These are phyloP conservation scores for Agrotis clavis DNA, from an alignment of 2,888 invertebrate genomes.

Conservation along the genomic window DNA sequence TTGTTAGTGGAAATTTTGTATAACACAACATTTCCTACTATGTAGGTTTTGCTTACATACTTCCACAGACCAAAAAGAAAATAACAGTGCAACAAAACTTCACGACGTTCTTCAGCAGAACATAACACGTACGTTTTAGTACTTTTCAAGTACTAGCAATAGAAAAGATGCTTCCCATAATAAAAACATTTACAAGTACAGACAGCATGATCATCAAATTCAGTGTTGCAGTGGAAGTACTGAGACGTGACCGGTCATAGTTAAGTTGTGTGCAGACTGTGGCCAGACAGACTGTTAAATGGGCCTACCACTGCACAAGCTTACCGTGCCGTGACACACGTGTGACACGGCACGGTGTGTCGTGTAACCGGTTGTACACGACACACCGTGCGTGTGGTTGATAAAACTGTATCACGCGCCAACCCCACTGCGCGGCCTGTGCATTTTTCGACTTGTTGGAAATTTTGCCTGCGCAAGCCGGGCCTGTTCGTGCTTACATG, in stretches of 20 bases:
- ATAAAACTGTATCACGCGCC: too few species aligned
- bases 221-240: slow-evolving; percentile 21
- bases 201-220: slow-evolving; percentile 20
- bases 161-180: slow-evolving; percentile 29
- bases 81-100: slow-evolving; percentile 10
- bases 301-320: too few species aligned
- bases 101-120: slow-evolving; percentile 5
- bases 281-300: background rate
- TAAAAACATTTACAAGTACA: slow-evolving; percentile 41
- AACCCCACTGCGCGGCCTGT: too few species aligned
- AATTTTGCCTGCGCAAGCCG: too few species aligned
- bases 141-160: slow-evolving; percentile 27
- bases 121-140: slow-evolving; percentile 29
- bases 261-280: background rate
- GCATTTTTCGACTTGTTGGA: too few species aligned
- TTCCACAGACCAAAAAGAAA: background rate
- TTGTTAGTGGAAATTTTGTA: too few species aligned
- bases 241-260: slow-evolving; percentile 20
- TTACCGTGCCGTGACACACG: too few species aligned
- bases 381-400: too few species aligned
- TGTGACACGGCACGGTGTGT: too few species aligned
- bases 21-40: background rate
- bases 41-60: too few species aligned
- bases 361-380: too few species aligned
- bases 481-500: too few species aligned